Conservation (phyloP, 2,113 vertebrate genomes). For the Nibea coibor region DNA sequence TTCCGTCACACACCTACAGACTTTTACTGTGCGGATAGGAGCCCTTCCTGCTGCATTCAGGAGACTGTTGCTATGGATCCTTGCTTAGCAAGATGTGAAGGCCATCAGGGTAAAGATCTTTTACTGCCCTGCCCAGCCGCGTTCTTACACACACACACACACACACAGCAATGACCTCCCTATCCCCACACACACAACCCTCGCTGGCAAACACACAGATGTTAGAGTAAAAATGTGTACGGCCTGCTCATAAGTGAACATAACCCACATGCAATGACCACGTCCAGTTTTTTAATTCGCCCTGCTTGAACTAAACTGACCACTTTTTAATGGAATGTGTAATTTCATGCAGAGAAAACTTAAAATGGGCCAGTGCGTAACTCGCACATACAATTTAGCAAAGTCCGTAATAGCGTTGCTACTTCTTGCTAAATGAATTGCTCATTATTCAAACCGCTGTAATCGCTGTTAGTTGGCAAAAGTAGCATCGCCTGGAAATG, state of each 20-base stretch:
- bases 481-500: background rate
- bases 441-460: background rate
- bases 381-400: no score
- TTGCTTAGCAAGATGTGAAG: background rate
- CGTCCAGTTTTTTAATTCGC: background rate
- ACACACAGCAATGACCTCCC: background rate
- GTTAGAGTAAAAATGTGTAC: background rate
- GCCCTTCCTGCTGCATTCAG: background rate
- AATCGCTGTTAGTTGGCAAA: background rate
- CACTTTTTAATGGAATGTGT: background rate
- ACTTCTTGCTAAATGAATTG: background rate
- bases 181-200: background rate
- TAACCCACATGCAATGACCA: no score
- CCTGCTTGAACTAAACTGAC: background rate
- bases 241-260: no score
- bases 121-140: background rate
- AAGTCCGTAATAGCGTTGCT: no score
- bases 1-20: conserved; percentile 2
- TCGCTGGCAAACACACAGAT: background rate
- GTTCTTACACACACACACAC: background rate
- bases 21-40: background rate
- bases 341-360: background rate
- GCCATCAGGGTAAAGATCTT: background rate
- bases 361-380: background rate
- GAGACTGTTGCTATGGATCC: conserved; percentile 19